Evolutionary conservation across 2,113 vertebrate genomes (phyloP), one percentile per base, ranked within the genome.

Genomic region (Piliocolobus tephrosceles): DNA sequence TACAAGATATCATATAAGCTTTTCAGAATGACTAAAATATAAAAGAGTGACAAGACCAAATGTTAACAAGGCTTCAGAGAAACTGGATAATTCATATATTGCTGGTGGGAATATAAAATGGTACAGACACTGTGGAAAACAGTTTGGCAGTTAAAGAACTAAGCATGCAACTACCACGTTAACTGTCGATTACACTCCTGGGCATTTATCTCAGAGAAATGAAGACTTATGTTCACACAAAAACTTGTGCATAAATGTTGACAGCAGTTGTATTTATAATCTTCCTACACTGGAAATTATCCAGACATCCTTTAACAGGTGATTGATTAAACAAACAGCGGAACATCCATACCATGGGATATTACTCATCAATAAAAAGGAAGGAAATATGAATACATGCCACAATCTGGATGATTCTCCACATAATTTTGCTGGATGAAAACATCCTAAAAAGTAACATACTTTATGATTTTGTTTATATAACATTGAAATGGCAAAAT

Each of bases 331-430:
- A 83, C 38, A 82, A 79, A 58, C n/a, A 22, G 43, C 68, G 32
- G 22, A 45, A 38, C 4, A 30, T 70, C 23, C 2, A 35, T 35
- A 32, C 2, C 0, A 3, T 52, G 3, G 32, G 38, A 4, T 64
- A 38, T 17, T 61, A 68, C 2, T 61, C 30, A 80, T 35, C 13
- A 57, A 90, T 25, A 32, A 72, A 68, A 93, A 47, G 13, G 18
- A 75, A 87, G 38, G 13, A n/a, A 55, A 20, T 88, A 25, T 43
- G 22, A 80, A 81, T 12, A 87, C 16, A n/a, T 18, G 1, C 13
- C 35, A 57, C 1, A 72, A 68, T 16, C 40, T 79, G 47, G 25
- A 78, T 64, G 35, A 6, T 47, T 68, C 27, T 20, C 23, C 23
- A 80, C 13, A 22, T 72, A 66, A 57, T 57, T 79, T 50, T 73